Base-by-base conservation (phyloP, 2,888 invertebrate genomes). In the Tetropium fuscum region DNA sequence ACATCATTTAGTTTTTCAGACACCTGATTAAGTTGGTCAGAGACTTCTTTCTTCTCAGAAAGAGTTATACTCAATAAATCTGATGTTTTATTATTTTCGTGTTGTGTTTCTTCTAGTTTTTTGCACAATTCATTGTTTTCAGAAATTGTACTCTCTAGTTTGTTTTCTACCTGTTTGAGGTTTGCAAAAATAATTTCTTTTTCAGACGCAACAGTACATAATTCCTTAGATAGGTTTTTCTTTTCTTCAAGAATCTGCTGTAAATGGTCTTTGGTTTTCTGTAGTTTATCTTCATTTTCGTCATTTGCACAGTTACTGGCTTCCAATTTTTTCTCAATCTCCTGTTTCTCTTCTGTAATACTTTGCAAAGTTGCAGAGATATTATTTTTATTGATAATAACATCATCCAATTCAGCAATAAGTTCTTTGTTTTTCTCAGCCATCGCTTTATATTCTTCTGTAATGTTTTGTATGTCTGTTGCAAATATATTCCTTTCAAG, bases 1-100 rank as follows among this genome's bases (percentile, higher is more conserved):
- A n/a, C n/a, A n/a, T n/a, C n/a, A n/a, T n/a, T n/a, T n/a, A 51
- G 30, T 30, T 41, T 30, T 2, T 38, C 7, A 4, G 49, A 38
- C 2, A 49, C 10, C 7, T 22, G 13, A 2, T n/a, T 25, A 22
- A 38, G 6, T 16, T 22, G 36, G 5, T 49, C 30, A 4, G 16
- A 38, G 25, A 36, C 11, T 10, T 40, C 40, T n/a, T 10, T 40
- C 13, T 18, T 38, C 27, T 51, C 38, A 27, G 7, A 32, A 11
- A 13, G 4, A 32, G 13, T 13, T 32, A 13, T 32, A 1, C 4
- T 32, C 6, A 32, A 32, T 32, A n/a, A n/a, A n/a, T 32, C 32
- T 32, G 32, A 4, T 1, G 32, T 3, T 13, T n/a, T n/a, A n/a
- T n/a, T n/a, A n/a, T n/a, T n/a, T n/a, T n/a, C n/a, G n/a, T n/a